These are phyloP conservation scores for Dolichoris vasculosae DNA, from an alignment of 1,140 invertebrate species.

Conservation along the genomic window DNA sequence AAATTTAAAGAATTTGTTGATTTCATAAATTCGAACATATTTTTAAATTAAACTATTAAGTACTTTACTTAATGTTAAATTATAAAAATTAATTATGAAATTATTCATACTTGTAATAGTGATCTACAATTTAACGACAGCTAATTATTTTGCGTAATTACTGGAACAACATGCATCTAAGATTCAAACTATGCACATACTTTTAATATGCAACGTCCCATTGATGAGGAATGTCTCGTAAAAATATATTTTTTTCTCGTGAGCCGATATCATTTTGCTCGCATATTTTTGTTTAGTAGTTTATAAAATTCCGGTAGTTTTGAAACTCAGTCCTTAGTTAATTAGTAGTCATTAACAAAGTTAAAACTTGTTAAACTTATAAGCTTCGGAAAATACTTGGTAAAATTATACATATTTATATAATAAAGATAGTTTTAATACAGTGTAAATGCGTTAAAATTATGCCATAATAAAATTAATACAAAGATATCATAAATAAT, in stretches of 20 bases:
- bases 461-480: background rate
- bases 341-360: slow-evolving; percentile 63
- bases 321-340: slow-evolving; percentile 67
- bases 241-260: background rate
- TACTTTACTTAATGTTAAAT: no score
- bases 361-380: no score
- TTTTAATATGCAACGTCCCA: background rate
- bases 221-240: background rate
- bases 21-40: no score
- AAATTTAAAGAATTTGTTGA: no score
- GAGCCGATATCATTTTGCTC: background rate
- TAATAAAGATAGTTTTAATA: slow-evolving; percentile 2
- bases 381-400: background rate
- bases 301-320: slow-evolving; percentile 37
- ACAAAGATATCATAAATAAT: background rate
- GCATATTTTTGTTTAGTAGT: slow-evolving; percentile 15
- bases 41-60: no score
- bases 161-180: background rate
- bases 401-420: background rate
- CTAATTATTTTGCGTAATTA: background rate
- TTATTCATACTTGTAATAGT: no score
- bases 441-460: background rate
- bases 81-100: background rate
- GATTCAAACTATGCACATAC: background rate
- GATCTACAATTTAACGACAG: no score